Evolutionary conservation across 2,797 vertebrate species (phyloP), one percentile per base, ranked within the genome.

Genomic region (Danio kyathit): DNA sequence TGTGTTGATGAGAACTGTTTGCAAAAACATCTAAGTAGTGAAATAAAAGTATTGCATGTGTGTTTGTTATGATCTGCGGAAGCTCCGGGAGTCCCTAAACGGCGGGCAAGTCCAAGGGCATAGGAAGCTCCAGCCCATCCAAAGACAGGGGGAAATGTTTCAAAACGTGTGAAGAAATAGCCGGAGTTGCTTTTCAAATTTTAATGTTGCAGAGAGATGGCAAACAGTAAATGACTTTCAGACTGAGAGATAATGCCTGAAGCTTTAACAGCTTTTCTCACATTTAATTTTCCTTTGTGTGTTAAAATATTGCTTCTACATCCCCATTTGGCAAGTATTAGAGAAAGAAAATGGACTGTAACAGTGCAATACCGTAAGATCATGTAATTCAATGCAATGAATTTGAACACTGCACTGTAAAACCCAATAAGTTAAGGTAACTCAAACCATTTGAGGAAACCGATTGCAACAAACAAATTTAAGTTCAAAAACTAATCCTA

Each of bases 161-260:
- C 9, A 41, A 48, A 40, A 54, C 46, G 56, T 43, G 7, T 40
- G 49, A 38, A 66, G 43, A 76, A 49, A 81, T 57, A 74, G 56
- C 40, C 52, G 21, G 63, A 29, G 65, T 52, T 74, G 65, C 57
- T 56, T 71, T 79, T 80, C 40, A 63, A 51, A 74, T 74, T 65
- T 79, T 78, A 81, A 85, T 74, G 59, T 64, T 21, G 49, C n/a
- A 44, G 65, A 29, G 10, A 16, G 54, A 60, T 48, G 63, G 49
- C 13, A 69, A 83, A 76, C 48, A 19, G 43, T 59, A 69, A 76
- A 76, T 16, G 41, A 44, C 44, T 66, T 71, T 10, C 54, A 60
- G 67, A 82, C 41, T 43, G 40, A 51, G 67, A 60, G 52, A 80
- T 74, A 63, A 82, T 61, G 69, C 84, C 46, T 70, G 17, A 17